A percentile compares a stretch with the other conserved stretches of the same genome.
phyloP scores from a whole-genome alignment of 1,140 invertebrate genomes.

The Brachionus paranguensis region DNA sequence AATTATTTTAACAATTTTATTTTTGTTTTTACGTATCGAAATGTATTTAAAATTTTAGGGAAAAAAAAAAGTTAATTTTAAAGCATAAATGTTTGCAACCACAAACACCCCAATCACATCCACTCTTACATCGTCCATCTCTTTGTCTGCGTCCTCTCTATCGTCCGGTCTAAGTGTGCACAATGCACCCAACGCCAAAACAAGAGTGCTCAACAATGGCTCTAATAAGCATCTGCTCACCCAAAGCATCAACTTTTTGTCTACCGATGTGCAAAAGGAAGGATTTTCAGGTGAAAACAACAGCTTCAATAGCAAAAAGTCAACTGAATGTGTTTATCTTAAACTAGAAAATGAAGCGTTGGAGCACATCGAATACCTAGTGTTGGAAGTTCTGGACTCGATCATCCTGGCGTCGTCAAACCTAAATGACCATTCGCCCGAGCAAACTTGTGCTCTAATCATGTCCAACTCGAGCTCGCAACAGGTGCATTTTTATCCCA shows the following conservation, averaged over 20 bases:
- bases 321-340: not conserved
- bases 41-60: not conserved
- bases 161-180: not conserved
- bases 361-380: not conserved
- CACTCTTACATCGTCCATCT: not conserved
- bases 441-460: not conserved
- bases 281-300: not conserved
- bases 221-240: not conserved
- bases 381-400: constrained; percentile 12
- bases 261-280: constrained; percentile 5
- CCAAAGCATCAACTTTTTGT: constrained; percentile 3
- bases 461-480: constrained; percentile 9
- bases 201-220: not conserved
- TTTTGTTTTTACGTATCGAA: not conserved
- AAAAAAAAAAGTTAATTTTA: not conserved
- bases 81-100: not conserved
- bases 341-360: constrained; percentile 32
- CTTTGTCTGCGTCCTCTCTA: not conserved
- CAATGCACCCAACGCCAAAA: not conserved
- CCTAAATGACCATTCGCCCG: not conserved
- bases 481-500: constrained; percentile 6
- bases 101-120: not conserved
- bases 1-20: constrained; percentile 3
- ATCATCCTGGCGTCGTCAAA: constrained; percentile 15
- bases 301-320: not conserved